Percentiles rank a stretch among this genome's conserved stretches.
Conservation (phyloP, 2,797 vertebrate species). For the Pseudochirops cupreus region DNA sequence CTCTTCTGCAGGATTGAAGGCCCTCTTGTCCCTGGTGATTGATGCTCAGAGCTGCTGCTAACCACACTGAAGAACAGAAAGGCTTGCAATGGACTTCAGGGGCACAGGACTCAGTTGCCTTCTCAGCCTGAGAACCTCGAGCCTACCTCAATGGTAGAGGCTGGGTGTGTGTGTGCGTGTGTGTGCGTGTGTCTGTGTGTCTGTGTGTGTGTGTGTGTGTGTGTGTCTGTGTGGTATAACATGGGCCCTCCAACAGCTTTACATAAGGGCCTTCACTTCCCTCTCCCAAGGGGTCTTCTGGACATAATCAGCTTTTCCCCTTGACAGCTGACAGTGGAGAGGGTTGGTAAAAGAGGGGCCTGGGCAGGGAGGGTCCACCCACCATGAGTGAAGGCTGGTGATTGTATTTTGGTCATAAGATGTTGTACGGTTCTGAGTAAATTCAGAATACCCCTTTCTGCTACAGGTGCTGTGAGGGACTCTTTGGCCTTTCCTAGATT, state of each 20-base stretch:
- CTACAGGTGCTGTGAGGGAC: not conserved
- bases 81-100: not conserved
- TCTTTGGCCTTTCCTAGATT: not conserved
- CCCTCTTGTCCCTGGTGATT: not conserved
- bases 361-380: not conserved
- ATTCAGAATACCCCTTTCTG: not conserved
- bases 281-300: not conserved
- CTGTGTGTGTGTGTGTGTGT: too few relatives aligned
- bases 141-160: not conserved
- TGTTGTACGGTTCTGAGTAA: not conserved
- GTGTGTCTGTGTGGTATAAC: too few relatives aligned
- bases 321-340: not conserved
- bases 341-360: not conserved
- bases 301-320: not conserved
- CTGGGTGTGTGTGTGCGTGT: not conserved
- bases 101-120: not conserved
- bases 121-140: not conserved
- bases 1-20: not conserved
- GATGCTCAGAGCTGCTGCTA: not conserved
- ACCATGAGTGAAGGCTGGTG: not conserved
- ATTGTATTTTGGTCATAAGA: not conserved
- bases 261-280: too few relatives aligned
- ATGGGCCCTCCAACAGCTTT: not conserved
- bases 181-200: too few relatives aligned
- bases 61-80: not conserved